Base-by-base conservation (phyloP, 2,888 invertebrate genomes). In the Germaria angustata region DNA sequence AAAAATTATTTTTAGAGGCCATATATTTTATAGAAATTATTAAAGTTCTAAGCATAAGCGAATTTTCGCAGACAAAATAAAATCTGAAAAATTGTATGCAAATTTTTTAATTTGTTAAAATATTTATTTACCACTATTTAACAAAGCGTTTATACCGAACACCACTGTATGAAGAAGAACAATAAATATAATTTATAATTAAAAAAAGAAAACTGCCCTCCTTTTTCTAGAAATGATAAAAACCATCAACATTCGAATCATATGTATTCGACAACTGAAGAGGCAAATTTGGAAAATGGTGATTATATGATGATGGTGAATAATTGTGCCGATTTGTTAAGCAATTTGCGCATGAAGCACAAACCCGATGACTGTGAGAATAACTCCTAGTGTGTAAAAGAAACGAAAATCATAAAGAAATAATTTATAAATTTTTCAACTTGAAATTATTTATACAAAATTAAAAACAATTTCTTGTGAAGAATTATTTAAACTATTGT, bases 291-390 rank as follows among this genome's bases (percentile, higher is more conserved):
- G 46, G 91, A 90, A 84, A 92, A 91, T 85, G 92, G 92, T 72
- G 92, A 92, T 85, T 91, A 91, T 85, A 89, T 91, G 90, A 92
- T 93, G 36, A 92, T 94, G 86, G 93, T 94, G 86, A 94, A 94
- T 84, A 93, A 94, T 86, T 94, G 93, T 88, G 93, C 93, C 11
- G 94, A 94, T 87, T 92, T 94, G 39, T 90, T 94, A 15, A 92
- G 93, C 53, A 93, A 93, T 88, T 91, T 91, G 81, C 90, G 91
- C 86, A 89, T 88, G 87, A 91, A 91, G 89, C 91, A 91, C 89
- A 91, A 91, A 91, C 87, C 90, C 87, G 91, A 91, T 88, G 90
- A 90, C 90, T 90, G 90, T 90, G 91, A 90, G 89, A 90, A 90
- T 88, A 91, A 91, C 90, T 90, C 90, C 90, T 90, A 90, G 90